phyloP scores from a whole-genome alignment of 2,888 invertebrate species.

The Ischnus inquisitorius region DNA sequence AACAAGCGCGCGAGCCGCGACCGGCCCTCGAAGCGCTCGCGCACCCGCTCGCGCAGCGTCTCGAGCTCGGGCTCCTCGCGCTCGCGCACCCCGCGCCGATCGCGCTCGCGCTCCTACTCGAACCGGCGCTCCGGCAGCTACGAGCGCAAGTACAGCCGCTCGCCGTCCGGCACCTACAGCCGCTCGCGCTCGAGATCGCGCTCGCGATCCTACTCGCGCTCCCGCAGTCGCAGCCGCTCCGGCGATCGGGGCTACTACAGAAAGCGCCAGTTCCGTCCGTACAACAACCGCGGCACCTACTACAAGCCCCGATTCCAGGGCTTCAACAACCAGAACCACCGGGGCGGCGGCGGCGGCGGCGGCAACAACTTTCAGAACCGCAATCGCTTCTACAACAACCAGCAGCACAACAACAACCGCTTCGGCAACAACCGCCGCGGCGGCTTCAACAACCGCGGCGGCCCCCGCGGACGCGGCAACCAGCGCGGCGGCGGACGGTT shows the following conservation, averaged over 20 bases:
- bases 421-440: conserved; percentile 79
- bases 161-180: conserved; percentile 82
- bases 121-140: conserved; percentile 83
- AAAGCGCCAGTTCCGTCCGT: conserved; percentile 84
- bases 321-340: conserved; percentile 87
- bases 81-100: conserved; percentile 88
- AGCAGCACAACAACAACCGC: conserved; percentile 79
- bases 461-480: conserved; percentile 81
- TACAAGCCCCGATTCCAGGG: conserved; percentile 92
- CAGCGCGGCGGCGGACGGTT: conserved; percentile 81
- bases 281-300: conserved; percentile 91
- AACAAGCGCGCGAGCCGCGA: conserved; percentile 79
- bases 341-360: conserved; percentile 86
- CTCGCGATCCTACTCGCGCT: conserved; percentile 88
- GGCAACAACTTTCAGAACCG: conserved; percentile 82
- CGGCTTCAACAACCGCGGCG: conserved; percentile 80
- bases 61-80: conserved; percentile 90
- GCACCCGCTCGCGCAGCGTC: conserved; percentile 86
- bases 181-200: conserved; percentile 85
- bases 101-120: conserved; percentile 85
- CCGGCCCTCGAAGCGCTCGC: conserved; percentile 79
- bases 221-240: conserved; percentile 86
- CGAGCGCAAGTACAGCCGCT: conserved; percentile 83
- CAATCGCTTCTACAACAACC: conserved; percentile 82
- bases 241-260: conserved; percentile 84